Base-by-base conservation (phyloP, 1,140 invertebrate genomes). In the Tigriopus japonicus region DNA sequence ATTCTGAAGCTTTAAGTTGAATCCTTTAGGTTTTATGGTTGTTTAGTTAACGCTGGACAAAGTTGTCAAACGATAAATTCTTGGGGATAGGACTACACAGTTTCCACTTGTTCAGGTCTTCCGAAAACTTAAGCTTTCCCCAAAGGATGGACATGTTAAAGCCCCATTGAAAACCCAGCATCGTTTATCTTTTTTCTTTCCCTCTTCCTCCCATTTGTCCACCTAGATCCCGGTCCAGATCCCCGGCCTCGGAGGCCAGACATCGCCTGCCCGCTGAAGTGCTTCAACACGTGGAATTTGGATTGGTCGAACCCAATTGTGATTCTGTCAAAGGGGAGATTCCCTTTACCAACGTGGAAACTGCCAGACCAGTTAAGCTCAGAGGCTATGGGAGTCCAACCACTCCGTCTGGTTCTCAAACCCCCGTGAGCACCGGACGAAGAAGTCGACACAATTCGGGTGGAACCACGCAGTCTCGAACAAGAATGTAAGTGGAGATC, bases 271-370 rank as follows among this genome's bases (percentile, higher is more conserved):
- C 80, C 1, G 74, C 77, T 64, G 86, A 88, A 72, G 69, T 88
- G 6, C 74, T 74, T 63, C 72, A 75, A 70, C 87, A 93, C 72
- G 76, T 95, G 65, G 85, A 93, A 69, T 93, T 90, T 73, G 81
- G 85, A 67, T 74, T 94, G 65, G 80, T 94, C 53, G 88, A 93
- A 64, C 56, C 56, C 1, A 17, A 13, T 6, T 14, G 2, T 14
- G 55, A 58, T 14, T 41, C 17, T 15, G 15, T 19, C 15, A 40
- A 42, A 40, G 60, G 81, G 65, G 86, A 94, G 71, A 94, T 94
- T 65, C 86, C 89, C 2, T 96, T 92, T 70, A 90, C 86, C 1
- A 86, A 89, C 58, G 86, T 94, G 1, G 75, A 79, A 71, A 75
- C 75, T 64, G 74, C 64, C 9, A 64, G 63, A 53, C 64, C 65